phyloP scores from a whole-genome alignment of 2,888 invertebrate species.

The Mycalesis mineus region DNA sequence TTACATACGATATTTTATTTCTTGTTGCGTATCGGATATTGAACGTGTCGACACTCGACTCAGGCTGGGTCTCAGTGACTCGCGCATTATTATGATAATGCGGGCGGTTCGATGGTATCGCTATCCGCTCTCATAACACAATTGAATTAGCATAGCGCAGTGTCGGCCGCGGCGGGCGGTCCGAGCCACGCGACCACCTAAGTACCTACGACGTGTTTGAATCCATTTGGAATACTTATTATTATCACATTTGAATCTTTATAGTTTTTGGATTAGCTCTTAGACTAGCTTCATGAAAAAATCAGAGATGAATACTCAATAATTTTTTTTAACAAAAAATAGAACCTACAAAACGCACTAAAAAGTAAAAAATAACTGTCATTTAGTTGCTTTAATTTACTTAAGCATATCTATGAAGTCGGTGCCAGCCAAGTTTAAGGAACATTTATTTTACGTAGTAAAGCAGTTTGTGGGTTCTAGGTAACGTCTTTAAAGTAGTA shows the following conservation, averaged over 20 bases:
- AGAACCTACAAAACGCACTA: too few species aligned
- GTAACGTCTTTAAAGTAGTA: too few species aligned
- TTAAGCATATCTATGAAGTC: too few species aligned
- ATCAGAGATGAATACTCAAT: too few species aligned
- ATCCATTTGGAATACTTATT: constrained; percentile 39
- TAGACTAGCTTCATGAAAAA: neutral
- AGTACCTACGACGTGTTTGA: constrained; percentile 36
- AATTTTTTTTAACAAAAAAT: too few species aligned
- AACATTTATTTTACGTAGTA: too few species aligned
- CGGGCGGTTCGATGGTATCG: constrained; percentile 66
- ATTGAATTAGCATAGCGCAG: constrained; percentile 76
- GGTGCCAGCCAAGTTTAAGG: too few species aligned
- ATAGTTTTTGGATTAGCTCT: too few species aligned
- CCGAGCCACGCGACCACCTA: constrained; percentile 69
- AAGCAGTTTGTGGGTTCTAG: too few species aligned
- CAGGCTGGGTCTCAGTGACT: constrained; percentile 53
- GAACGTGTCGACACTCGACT: constrained; percentile 55
- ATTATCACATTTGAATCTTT: constrained; percentile 38
- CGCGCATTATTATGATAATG: constrained; percentile 76
- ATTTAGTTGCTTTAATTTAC: too few species aligned
- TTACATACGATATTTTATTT: constrained; percentile 9
- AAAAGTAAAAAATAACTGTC: too few species aligned
- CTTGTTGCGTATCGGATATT: constrained; percentile 38
- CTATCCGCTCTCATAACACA: constrained; percentile 66
- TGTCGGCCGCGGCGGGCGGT: constrained; percentile 67